Base-by-base conservation (phyloP, 2,113 vertebrate genomes). In the Ancistrus triradiatus region DNA sequence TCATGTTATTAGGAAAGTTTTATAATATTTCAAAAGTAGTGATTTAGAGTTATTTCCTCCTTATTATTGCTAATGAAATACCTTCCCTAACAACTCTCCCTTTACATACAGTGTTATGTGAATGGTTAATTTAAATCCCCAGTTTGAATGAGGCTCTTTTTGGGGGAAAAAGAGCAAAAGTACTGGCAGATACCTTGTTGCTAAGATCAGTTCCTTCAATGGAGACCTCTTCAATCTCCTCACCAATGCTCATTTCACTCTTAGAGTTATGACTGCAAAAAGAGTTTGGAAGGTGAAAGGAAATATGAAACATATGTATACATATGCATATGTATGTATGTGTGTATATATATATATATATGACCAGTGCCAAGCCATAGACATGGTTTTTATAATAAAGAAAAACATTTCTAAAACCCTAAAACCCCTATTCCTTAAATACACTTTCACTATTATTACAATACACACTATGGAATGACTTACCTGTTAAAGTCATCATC, bases 401-500 rank as follows among this genome's bases (percentile, higher is more conserved):
- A n/a, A n/a, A n/a, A n/a, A n/a, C n/a, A n/a, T n/a, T n/a, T n/a
- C n/a, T n/a, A n/a, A n/a, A n/a, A n/a, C n/a, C n/a, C n/a, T n/a
- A n/a, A n/a, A n/a, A n/a, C n/a, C n/a, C n/a, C n/a, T n/a, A n/a
- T n/a, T n/a, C n/a, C n/a, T n/a, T n/a, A n/a, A n/a, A n/a, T n/a
- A n/a, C n/a, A n/a, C n/a, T n/a, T n/a, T n/a, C n/a, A n/a, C n/a
- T n/a, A n/a, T n/a, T n/a, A n/a, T n/a, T n/a, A n/a, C 6, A 10
- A 35, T 4, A 48, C 9, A 27, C 11, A 28, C 25, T 9, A 8
- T 19, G 51, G 14, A 27, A 21, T 15, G 13, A 5, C 82, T 84
- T 75, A 97, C 95, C 95, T 98, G 76, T 93, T 93, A 52, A 98
- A 95, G 77, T 98, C 95, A 63, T 98, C 94, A 27, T 83, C 82